phyloP scores from a whole-genome alignment of 2,888 invertebrate species.

The Teinopalpus imperialis region DNA sequence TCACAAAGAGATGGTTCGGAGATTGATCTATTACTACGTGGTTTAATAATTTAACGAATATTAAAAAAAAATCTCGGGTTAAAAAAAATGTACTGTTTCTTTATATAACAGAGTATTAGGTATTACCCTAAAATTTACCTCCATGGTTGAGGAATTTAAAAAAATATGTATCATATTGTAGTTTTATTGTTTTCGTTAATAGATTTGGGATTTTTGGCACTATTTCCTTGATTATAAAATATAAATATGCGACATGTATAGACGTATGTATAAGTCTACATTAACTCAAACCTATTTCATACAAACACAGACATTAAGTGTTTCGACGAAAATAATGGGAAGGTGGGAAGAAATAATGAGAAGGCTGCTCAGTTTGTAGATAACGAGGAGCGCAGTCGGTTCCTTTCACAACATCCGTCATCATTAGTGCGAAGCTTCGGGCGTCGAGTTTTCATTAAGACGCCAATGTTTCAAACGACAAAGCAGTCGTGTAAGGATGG shows the following conservation, averaged over 20 bases:
- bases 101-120: no score
- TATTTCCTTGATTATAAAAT: no score
- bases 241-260: no score
- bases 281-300: background rate
- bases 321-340: constrained; percentile 47
- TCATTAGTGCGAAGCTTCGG: constrained; percentile 70
- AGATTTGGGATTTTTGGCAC: no score
- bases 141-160: no score
- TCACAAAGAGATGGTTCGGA: constrained; percentile 21
- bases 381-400: constrained; percentile 66
- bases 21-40: constrained; percentile 24
- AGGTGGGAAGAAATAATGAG: constrained; percentile 51
- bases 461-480: constrained; percentile 65
- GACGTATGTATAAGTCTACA: background rate
- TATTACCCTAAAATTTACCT: no score
- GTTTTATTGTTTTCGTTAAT: no score
- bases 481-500: constrained; percentile 41
- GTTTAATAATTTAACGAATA: background rate
- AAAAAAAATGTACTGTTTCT: no score
- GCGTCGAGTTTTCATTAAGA: constrained; percentile 72
- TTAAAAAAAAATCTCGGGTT: background rate
- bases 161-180: no score
- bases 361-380: constrained; percentile 58
- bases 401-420: constrained; percentile 72
- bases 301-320: constrained; percentile 10